Percentiles rank a stretch among this genome's conserved stretches.
These are phyloP conservation scores for Notodonta dromedarius DNA, from an alignment of 2,888 invertebrate genomes.

Conservation along the genomic window DNA sequence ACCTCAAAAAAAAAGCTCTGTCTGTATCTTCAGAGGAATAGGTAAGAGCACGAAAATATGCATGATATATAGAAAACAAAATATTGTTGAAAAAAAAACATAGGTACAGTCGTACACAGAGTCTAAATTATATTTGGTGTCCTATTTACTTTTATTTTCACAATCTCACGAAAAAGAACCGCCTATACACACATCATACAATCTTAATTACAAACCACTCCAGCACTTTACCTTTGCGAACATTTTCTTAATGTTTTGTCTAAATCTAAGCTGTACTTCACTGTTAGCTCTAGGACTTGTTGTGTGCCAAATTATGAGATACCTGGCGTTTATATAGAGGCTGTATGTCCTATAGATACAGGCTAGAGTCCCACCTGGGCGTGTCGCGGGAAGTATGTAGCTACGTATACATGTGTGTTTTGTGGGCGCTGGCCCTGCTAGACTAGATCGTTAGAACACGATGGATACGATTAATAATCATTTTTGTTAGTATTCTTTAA, in stretches of 20 bases:
- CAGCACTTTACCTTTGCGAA: constrained; percentile 70
- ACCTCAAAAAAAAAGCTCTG: too few species aligned
- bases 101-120: too few species aligned
- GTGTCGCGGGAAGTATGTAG: constrained; percentile 64
- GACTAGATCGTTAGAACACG: constrained; percentile 55
- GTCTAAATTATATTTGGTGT: too few species aligned
- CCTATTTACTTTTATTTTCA: not conserved
- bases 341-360: constrained; percentile 71
- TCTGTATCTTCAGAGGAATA: too few species aligned
- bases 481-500: not conserved
- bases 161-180: constrained; percentile 8
- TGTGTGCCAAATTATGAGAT: constrained; percentile 77
- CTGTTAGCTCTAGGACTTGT: constrained; percentile 71
- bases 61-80: too few species aligned
- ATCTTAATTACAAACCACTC: constrained; percentile 19
- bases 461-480: constrained; percentile 49
- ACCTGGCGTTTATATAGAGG: constrained; percentile 76
- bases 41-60: too few species aligned
- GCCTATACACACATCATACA: constrained; percentile 19
- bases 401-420: constrained; percentile 48
- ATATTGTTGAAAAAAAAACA: too few species aligned
- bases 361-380: constrained; percentile 53
- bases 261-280: constrained; percentile 64
- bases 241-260: constrained; percentile 70
- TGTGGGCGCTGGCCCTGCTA: constrained; percentile 69